Evolutionary conservation across 1,140 invertebrate genomes (phyloP), one percentile per base, ranked within the genome.

Genomic region (Centruroides sculpturatus): DNA sequence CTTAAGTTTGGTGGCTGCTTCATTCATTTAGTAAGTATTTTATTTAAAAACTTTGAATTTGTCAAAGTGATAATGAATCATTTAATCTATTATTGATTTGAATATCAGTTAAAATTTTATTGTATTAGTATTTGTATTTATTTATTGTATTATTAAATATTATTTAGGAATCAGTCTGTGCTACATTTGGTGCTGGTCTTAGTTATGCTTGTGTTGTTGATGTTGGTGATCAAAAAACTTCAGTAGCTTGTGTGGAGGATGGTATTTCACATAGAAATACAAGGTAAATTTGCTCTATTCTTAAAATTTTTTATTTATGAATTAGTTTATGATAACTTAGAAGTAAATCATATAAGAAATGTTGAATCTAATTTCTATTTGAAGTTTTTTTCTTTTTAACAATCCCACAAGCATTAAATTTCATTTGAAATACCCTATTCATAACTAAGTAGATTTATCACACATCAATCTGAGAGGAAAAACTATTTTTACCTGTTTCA

Each of bases 201-300:
- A 85, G 87, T 35, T 88, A 84, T 72, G 92, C 91, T 8, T 96
- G 92, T 78, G 90, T 97, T 12, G 86, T 98, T 7, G 92, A 98
- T 74, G 85, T 96, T 54, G 93, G 93, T 0, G 91, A 94, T 72
- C 88, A 94, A 73, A 96, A 97, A 77, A 94, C 89, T 3, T 89
- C 90, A 1, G 85, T 97, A 12, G 93, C 89, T 10, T 98, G 93
- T 77, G 90, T 96, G 4, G 92, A 97, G 76, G 92, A 97, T 80
- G 92, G 90, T 11, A 89, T 96, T 59, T 95, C 91, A 55, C 87
- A 92, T 69, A 82, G 85, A 70, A 85, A 86, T 56, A 92, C 92
- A 0, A 79, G 92, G 70, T 69, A 56, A 52, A n/a, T 12, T 48
- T 57, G 47, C 10, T 8, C 23, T 59, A 60, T 54, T 55, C 51